Evolutionary conservation across 2,113 vertebrate species (phyloP), one percentile per base, ranked within the genome.

Genomic region (Syrmaticus mikado): DNA sequence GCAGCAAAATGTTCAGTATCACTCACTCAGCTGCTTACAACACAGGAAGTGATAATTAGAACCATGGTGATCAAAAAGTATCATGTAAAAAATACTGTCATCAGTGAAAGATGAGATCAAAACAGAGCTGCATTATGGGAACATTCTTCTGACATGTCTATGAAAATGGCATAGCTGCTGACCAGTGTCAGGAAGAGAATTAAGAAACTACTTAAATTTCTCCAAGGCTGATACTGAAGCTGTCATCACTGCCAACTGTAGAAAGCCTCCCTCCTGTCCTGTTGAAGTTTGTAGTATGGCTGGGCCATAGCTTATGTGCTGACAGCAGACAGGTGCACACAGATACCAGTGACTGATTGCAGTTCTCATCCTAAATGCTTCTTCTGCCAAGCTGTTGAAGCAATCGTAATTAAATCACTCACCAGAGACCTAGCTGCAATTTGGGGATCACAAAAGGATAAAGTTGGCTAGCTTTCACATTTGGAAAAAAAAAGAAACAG

Each of bases 271-370:
- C 60, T 86, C 57, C 61, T 89, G 64, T 18, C 46, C 89, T 66
- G 15, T 10, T 87, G 85, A 92, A 96, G 78, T 70, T 52, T 88
- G 62, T 22, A 78, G 66, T 55, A 75, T 0, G 2, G 76, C 71
- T 89, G 85, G 60, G 90, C 83, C 64, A 85, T 65, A 85, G 81
- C 40, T 93, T 80, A 78, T 85, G 71, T 34, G 58, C 87, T 85
- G 94, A 96, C 87, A 95, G 83, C 32, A 91, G 75, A 66, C 72
- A 94, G 53, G 72, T 94, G 94, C 76, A 78, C 80, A 90, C 40
- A 67, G 93, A 91, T 71, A 88, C 32, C 77, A 79, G 24, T 91
- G 74, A 80, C 90, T 93, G 92, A 86, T 62, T 95, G 46, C 75
- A 82, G 83, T 61, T 74, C 85, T 75, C 88, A 85, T 89, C 78